Base-by-base conservation (phyloP, 30 jellyfish, hydroid and myxozoan species). In the Chironex yamaguchii region DNA sequence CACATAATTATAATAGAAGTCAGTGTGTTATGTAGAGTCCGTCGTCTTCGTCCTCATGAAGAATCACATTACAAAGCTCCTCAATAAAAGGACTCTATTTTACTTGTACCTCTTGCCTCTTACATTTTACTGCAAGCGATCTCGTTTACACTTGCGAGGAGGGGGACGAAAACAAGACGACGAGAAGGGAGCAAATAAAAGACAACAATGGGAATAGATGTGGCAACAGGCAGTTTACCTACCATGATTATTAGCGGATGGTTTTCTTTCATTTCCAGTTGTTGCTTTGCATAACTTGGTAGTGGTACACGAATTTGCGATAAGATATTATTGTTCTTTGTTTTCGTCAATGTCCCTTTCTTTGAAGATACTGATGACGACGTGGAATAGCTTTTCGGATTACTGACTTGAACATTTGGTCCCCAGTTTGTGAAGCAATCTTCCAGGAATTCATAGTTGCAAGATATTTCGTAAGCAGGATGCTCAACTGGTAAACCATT, bases 181-280 rank as follows among this genome's bases (percentile, higher is more conserved):
- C n/a, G n/a, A n/a, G n/a, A n/a, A n/a, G n/a, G n/a, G n/a, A n/a
- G n/a, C n/a, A n/a, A n/a, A n/a, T n/a, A n/a, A n/a, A n/a, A n/a
- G n/a, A n/a, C n/a, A n/a, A n/a, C n/a, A n/a, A n/a, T n/a, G n/a
- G n/a, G n/a, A n/a, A n/a, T n/a, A n/a, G n/a, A n/a, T n/a, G n/a
- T n/a, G n/a, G n/a, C n/a, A n/a, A n/a, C n/a, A n/a, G n/a, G n/a
- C n/a, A n/a, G n/a, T n/a, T n/a, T n/a, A n/a, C 34, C 22, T 73
- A 94, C 99, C 99, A 94, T 94, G 77, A 89, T 52, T 86, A 91
- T 90, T 58, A 94, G 67, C 1, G 99, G 97, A 62, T 94, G 99
- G 42, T 89, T 94, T 2, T 80, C 91, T 50, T 94, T 90, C 90
- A 84, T 42, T 53, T 94, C 98, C 36, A 91, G 69, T 58, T 90